Percentiles rank a stretch among this genome's conserved stretches.
phyloP scores from a whole-genome alignment of 2,888 invertebrate species.

The Mesodorylaimus sp. region DNA sequence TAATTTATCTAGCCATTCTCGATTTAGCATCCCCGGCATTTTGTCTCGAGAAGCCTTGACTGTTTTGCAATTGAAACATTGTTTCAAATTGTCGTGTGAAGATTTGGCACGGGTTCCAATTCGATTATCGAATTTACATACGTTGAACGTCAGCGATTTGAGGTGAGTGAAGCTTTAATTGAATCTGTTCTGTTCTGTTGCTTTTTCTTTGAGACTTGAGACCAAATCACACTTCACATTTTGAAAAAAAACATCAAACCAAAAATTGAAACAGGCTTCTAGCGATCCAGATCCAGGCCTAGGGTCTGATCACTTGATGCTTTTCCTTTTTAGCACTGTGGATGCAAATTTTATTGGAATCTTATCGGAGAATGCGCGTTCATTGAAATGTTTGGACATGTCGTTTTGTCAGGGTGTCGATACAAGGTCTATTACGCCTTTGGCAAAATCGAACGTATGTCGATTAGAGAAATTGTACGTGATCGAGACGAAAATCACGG shows the following conservation, averaged over 20 bases:
- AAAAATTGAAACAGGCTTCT: too few relatives aligned
- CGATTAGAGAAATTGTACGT: background rate
- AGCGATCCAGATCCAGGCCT: too few relatives aligned
- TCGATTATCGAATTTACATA: background rate
- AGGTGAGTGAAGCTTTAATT: background rate
- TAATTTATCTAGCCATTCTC: constrained; percentile 1
- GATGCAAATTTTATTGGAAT: background rate
- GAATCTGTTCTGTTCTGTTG: too few relatives aligned
- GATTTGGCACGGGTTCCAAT: background rate
- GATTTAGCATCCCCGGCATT: background rate
- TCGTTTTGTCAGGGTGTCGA: background rate
- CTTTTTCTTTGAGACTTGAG: too few relatives aligned
- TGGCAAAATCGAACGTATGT: background rate
- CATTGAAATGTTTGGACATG: background rate
- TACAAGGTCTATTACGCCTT: too few relatives aligned
- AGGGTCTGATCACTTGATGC: too few relatives aligned
- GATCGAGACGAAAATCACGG: background rate
- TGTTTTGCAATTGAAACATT: background rate
- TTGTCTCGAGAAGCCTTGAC: background rate
- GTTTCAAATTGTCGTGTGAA: background rate
- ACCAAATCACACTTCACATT: too few relatives aligned
- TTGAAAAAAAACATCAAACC: too few relatives aligned
- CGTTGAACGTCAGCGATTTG: background rate
- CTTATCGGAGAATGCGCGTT: background rate
- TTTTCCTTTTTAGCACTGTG: background rate